These are phyloP conservation scores for Daubentonia madagascariensis DNA, from an alignment of 2,113 vertebrate genomes.

Conservation along the genomic window DNA sequence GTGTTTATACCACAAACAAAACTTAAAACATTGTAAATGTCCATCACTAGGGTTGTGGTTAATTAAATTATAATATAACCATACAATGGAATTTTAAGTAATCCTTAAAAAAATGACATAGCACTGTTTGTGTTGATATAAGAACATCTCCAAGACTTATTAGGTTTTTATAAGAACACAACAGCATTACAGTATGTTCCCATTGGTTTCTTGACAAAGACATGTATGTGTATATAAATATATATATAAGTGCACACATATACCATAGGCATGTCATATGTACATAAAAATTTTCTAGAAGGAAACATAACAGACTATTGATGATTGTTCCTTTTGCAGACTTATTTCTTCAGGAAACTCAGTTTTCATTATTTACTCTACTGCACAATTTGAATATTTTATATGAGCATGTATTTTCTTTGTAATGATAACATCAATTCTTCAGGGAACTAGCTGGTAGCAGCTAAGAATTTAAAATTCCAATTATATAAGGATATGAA, in stretches of 20 bases:
- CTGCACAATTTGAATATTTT: constrained; percentile 28
- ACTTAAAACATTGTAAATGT: constrained; percentile 14
- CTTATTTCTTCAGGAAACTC: constrained; percentile 14
- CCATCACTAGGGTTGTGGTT: neutral
- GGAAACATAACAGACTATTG: neutral
- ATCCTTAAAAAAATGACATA: constrained; percentile 43
- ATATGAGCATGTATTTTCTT: neutral
- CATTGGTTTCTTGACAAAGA: neutral
- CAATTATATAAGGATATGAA: neutral
- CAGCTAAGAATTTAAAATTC: constrained; percentile 46
- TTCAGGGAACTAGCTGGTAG: neutral
- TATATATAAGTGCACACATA: neutral
- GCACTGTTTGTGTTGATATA: constrained; percentile 30
- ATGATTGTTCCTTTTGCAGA: neutral
- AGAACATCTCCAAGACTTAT: neutral
- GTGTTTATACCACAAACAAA: constrained; percentile 27
- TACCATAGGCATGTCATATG: neutral
- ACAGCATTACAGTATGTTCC: neutral
- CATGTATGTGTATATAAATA: neutral
- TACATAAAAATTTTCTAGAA: neutral
- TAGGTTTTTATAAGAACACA: constrained; percentile 8
- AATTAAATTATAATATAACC: neutral
- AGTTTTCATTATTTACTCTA: neutral
- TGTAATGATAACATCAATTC: neutral
- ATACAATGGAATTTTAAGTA: neutral